A percentile compares a stretch with the other conserved stretches of the same genome.
Evolutionary conservation across 2,888 invertebrate genomes (phyloP).

Genomic region (Hirtodrosophila confusa): DNA sequence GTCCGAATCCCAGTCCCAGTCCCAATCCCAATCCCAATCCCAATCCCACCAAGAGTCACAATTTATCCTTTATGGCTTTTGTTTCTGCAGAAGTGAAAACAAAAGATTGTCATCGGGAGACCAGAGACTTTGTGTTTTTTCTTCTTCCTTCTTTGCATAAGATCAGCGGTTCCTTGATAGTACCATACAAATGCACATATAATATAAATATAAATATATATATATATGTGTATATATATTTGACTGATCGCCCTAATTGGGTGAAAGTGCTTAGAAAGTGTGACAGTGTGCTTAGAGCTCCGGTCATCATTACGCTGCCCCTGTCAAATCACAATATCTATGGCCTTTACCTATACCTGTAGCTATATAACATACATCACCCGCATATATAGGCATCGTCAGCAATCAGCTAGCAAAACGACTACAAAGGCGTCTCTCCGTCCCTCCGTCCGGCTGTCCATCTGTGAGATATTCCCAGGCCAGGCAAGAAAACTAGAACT

Average conservation of each 20-base stretch:
- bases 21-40: background rate
- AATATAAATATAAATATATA: slow-evolving; percentile 9
- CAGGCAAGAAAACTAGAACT: slow-evolving; percentile 73
- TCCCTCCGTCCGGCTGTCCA: slow-evolving; percentile 6
- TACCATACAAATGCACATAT: slow-evolving; percentile 5
- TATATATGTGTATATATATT: slow-evolving; percentile 33
- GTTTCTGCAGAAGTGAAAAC: slow-evolving; percentile 82
- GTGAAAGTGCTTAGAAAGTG: slow-evolving; percentile 78
- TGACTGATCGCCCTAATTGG: slow-evolving; percentile 69
- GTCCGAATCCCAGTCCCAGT: no score
- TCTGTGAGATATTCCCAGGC: slow-evolving; percentile 73
- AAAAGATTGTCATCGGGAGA: slow-evolving; percentile 80
- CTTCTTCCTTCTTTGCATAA: slow-evolving; percentile 60
- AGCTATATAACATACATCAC: slow-evolving; percentile 74
- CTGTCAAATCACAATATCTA: slow-evolving; percentile 74
- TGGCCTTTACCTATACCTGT: slow-evolving; percentile 71
- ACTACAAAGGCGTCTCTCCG: slow-evolving; percentile 31
- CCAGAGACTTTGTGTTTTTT: slow-evolving; percentile 5
- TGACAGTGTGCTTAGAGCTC: slow-evolving; percentile 53
- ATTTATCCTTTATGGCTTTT: slow-evolving; percentile 78
- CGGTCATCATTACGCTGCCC: slow-evolving; percentile 43
- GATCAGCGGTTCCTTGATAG: slow-evolving; percentile 50
- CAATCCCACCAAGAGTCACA: slow-evolving; percentile 53
- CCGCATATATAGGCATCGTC: slow-evolving; percentile 77
- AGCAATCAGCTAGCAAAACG: slow-evolving; percentile 71